These are phyloP conservation scores for Paratilapia polleni DNA, from an alignment of 2,113 vertebrate species.

Conservation along the genomic window DNA sequence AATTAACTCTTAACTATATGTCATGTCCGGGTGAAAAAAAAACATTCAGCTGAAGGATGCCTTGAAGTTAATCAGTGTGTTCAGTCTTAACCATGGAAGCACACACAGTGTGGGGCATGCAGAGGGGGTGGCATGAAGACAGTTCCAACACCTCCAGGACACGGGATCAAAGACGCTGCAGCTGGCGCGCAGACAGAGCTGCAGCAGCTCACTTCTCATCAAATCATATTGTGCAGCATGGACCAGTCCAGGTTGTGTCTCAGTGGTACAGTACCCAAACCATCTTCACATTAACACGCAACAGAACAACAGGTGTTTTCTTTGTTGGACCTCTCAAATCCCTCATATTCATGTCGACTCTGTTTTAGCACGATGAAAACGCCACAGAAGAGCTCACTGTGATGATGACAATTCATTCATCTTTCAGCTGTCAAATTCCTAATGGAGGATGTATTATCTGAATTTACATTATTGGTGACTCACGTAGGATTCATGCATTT, in stretches of 20 bases:
- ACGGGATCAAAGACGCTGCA: slow-evolving; percentile 69
- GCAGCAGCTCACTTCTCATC: slow-evolving; percentile 17
- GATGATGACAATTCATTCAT: slow-evolving; percentile 30
- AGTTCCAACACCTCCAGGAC: slow-evolving; percentile 71
- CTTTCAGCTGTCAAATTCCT: slow-evolving; percentile 36
- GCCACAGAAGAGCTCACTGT: neutral
- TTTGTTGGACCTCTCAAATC: slow-evolving; percentile 1
- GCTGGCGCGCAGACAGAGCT: slow-evolving; percentile 48
- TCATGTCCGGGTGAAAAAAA: neutral
- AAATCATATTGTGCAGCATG: neutral
- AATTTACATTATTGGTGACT: slow-evolving; percentile 58
- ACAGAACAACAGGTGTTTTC: neutral
- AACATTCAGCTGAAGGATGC: slow-evolving; percentile 31
- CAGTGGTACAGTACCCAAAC: neutral
- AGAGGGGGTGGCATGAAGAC: slow-evolving; percentile 67
- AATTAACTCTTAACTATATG: slow-evolving; percentile 4
- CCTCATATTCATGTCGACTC: neutral
- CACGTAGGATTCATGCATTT: slow-evolving; percentile 49
- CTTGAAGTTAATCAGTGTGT: slow-evolving; percentile 36
- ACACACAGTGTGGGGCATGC: slow-evolving; percentile 49
- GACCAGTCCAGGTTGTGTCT: neutral
- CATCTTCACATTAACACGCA: neutral
- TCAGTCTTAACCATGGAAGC: slow-evolving; percentile 28
- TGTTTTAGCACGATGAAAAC: neutral
- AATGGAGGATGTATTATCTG: slow-evolving; percentile 16